Conservation (phyloP, 92 coral and sea anemone genomes). For the Actinostola sp. region DNA sequence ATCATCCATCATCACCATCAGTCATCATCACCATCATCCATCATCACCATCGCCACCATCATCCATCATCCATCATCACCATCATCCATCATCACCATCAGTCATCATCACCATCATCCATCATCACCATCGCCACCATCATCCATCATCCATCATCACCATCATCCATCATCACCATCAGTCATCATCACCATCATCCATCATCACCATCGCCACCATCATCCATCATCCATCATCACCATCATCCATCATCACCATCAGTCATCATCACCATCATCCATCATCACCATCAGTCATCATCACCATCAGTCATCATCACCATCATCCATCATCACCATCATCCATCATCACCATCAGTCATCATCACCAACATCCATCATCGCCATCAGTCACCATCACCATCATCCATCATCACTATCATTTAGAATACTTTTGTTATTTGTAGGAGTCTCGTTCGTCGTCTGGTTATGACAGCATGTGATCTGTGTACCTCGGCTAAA, state of each 20-base stretch:
- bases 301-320: not conserved
- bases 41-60: not conserved
- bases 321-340: not conserved
- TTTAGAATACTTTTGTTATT: too few relatives aligned
- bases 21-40: not conserved
- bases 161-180: not conserved
- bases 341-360: not conserved
- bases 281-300: not conserved
- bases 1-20: not conserved
- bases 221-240: not conserved
- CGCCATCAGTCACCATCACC: not conserved
- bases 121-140: not conserved
- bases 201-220: not conserved
- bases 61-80: not conserved
- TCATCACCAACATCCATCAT: not conserved
- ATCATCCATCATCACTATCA: not conserved
- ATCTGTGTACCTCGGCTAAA: constrained; percentile 81
- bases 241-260: not conserved
- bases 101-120: not conserved
- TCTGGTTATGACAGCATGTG: constrained; percentile 90
- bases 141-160: not conserved
- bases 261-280: not conserved
- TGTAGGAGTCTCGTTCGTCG: constrained; percentile 73
- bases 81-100: not conserved
- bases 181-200: not conserved